Evolutionary conservation across 2,888 invertebrate species (phyloP), one percentile per base, ranked within the genome.

Genomic region (Morpho helenor): DNA sequence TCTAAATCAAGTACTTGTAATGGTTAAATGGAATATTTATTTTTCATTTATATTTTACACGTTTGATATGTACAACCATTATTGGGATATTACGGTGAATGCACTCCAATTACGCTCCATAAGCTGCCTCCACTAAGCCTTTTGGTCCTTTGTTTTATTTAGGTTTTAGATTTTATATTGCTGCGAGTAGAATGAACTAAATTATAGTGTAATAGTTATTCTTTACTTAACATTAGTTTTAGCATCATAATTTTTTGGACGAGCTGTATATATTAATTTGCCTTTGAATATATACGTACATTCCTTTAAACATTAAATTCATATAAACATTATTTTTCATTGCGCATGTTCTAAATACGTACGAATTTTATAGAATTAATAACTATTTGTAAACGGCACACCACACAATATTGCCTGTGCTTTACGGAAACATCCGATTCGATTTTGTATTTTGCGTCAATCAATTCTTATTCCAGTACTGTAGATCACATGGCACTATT

Each of bases 101-200:
- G 84, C 83, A 83, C 80, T 72, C 73, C 74, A 79, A 70, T 59
- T 49, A 56, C 60, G 60, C 62, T 48, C 44, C 10, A 75, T 74
- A 69, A 74, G 74, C 75, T 75, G 77, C 73, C 80, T 80, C 81
- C 75, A 76, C 63, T 69, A 74, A 70, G 76, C 79, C 81, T 82
- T 79, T 75, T 74, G 72, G 71, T 78, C 77, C 68, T 72, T 69
- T 72, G 62, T 71, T 67, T 73, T 68, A 59, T 65, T 67, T 63
- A 70, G 60, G 66, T 72, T 67, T 75, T 76, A 76, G 75, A 72
- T 72, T 72, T 69, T 72, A 72, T 57, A 55, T 42, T 58, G 65
- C 63, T 62, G 60, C 57, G 58, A 50, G 52, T 65, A 60, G 57
- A 52, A 23, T 8, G 48, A 41, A 44, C 52, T 42, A 45, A 57